These are phyloP conservation scores for Ophion ventricosus DNA, from an alignment of 2,888 invertebrate species.

Conservation along the genomic window DNA sequence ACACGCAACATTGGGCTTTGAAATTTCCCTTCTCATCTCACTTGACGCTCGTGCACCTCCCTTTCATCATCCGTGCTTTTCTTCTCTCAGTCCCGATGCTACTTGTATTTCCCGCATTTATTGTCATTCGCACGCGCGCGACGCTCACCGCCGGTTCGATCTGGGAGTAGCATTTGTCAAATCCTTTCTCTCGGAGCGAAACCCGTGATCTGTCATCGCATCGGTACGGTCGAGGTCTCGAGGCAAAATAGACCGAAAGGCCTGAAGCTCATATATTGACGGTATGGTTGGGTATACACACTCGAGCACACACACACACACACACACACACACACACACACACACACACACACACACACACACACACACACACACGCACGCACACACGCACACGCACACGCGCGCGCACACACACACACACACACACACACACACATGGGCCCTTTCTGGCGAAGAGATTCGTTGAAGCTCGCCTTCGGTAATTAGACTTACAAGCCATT, in stretches of 20 bases:
- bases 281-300: not conserved
- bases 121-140: constrained; percentile 25
- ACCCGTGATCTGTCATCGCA: constrained; percentile 48
- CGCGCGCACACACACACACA: too few species aligned
- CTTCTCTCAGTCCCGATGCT: not conserved
- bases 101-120: constrained; percentile 42
- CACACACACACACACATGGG: not conserved
- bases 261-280: not conserved
- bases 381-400: too few species aligned
- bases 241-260: constrained; percentile 11
- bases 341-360: not conserved
- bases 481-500: constrained; percentile 63
- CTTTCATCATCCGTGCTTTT: not conserved
- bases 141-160: constrained; percentile 20
- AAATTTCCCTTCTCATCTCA: constrained; percentile 38
- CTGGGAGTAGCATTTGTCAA: constrained; percentile 52
- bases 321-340: not conserved
- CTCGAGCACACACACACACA: not conserved
- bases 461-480: constrained; percentile 27
- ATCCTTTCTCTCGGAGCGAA: constrained; percentile 37
- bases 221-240: constrained; percentile 21
- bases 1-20: constrained; percentile 31
- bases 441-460: not conserved
- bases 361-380: not conserved
- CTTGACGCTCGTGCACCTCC: not conserved